Conservation (phyloP, 2,888 invertebrate genomes). For the Hirtodrosophila confusa region DNA sequence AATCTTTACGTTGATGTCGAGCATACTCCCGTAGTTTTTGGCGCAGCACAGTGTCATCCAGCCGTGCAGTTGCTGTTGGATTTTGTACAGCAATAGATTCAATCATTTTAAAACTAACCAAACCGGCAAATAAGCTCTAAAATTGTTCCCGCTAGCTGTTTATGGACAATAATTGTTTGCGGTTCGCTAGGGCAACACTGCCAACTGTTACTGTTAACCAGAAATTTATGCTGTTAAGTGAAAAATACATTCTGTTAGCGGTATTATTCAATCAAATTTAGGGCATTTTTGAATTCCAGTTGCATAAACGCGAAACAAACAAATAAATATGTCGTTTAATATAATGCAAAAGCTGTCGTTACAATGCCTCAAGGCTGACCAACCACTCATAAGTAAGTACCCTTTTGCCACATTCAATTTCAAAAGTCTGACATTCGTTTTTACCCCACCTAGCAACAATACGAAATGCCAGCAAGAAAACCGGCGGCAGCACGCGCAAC, state of each 20-base stretch:
- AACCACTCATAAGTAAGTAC: slow-evolving; percentile 76
- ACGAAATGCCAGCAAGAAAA: slow-evolving; percentile 90
- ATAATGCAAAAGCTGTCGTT: slow-evolving; percentile 81
- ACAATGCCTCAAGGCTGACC: slow-evolving; percentile 76
- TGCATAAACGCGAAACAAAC: slow-evolving; percentile 60
- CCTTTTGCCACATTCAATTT: accelerated
- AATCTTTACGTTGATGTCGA: slow-evolving; percentile 62
- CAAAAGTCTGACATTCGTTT: not conserved
- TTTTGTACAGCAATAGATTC: not conserved
- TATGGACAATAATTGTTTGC: not conserved
- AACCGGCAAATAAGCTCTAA: not conserved
- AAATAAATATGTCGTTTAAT: slow-evolving; percentile 75
- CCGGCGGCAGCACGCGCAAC: slow-evolving; percentile 89
- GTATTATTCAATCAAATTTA: not conserved
- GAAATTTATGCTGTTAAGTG: not conserved
- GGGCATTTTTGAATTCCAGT: slow-evolving; percentile 6
- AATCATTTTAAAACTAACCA: slow-evolving; percentile 11
- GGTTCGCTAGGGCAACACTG: slow-evolving; percentile 19
- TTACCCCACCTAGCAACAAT: slow-evolving; percentile 63
- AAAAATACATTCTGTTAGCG: not conserved
- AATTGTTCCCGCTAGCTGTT: slow-evolving; percentile 20
- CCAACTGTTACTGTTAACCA: not conserved
- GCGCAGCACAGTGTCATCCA: slow-evolving; percentile 44
- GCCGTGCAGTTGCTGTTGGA: not conserved
- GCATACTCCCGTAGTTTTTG: slow-evolving; percentile 76